Evolutionary conservation across 2,797 vertebrate genomes (phyloP).

Genomic region (Lophura swinhoii): DNA sequence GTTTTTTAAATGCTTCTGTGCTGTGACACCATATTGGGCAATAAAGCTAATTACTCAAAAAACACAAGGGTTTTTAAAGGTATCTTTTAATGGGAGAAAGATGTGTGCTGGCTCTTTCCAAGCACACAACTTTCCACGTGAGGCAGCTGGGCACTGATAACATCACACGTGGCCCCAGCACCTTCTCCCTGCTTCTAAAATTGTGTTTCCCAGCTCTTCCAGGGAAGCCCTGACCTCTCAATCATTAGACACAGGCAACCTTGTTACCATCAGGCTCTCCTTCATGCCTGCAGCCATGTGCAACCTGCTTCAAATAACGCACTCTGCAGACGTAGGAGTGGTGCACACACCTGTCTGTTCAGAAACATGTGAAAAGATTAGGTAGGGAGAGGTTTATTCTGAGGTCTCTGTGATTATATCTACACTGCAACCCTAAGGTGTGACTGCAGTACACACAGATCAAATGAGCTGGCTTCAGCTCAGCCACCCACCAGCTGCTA

Average conservation of each 20-base stretch:
- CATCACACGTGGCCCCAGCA: not conserved
- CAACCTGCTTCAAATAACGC: not conserved
- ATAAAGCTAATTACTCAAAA: not conserved
- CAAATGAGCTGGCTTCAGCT: slow-evolving; percentile 24
- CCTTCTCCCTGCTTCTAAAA: not conserved
- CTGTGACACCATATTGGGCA: not conserved
- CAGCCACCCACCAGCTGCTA: slow-evolving; percentile 55
- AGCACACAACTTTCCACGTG: not conserved
- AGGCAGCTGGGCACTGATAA: not conserved
- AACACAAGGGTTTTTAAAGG: not conserved
- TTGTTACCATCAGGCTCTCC: not conserved
- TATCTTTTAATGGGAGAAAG: not conserved
- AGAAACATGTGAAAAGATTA: slow-evolving; percentile 35
- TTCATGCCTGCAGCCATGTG: slow-evolving; percentile 11
- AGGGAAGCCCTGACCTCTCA: not conserved
- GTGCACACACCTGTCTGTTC: slow-evolving; percentile 44
- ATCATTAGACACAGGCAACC: not conserved
- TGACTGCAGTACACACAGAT: slow-evolving; percentile 46
- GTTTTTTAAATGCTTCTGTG: not conserved
- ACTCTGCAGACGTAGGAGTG: not conserved
- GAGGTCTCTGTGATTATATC: slow-evolving; percentile 55
- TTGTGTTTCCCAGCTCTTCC: not conserved
- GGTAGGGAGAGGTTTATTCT: slow-evolving; percentile 48
- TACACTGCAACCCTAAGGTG: slow-evolving; percentile 52
- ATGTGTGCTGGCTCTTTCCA: not conserved